These are phyloP conservation scores for Sitobion miscanthi DNA, from an alignment of 1,140 invertebrate species.

Conservation along the genomic window DNA sequence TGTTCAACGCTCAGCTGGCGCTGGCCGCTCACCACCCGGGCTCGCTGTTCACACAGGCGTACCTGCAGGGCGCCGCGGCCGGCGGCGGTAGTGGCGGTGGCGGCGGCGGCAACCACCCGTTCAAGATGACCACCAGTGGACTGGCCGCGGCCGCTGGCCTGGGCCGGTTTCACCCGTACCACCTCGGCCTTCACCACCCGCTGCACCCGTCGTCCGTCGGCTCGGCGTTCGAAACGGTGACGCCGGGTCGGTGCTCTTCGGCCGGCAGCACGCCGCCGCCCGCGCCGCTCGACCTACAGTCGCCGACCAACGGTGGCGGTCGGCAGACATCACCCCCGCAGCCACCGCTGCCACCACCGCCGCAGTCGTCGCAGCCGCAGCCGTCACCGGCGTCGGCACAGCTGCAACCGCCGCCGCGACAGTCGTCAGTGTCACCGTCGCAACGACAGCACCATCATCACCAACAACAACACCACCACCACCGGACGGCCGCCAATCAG, in stretches of 20 bases:
- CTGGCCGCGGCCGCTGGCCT: conserved; percentile 62
- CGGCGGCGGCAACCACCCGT: conserved; percentile 65
- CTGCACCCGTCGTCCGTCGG: conserved; percentile 68
- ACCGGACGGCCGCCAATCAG: conserved; percentile 33
- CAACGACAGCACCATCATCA: conserved; percentile 55
- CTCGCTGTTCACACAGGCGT: conserved; percentile 71
- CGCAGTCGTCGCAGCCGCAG: conserved; percentile 60
- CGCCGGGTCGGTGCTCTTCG: conserved; percentile 66
- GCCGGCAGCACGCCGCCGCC: conserved; percentile 60
- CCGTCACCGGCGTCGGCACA: conserved; percentile 65
- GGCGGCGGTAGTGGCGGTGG: conserved; percentile 61
- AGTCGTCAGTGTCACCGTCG: conserved; percentile 63
- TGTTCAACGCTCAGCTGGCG: conserved; percentile 82
- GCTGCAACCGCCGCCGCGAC: conserved; percentile 46
- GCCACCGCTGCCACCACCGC: background rate
- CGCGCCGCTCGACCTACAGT: conserved; percentile 56
- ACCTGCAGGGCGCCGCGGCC: conserved; percentile 65
- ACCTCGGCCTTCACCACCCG: conserved; percentile 38
- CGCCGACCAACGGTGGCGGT: conserved; percentile 49
- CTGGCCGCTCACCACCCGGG: conserved; percentile 78
- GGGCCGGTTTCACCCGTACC: conserved; percentile 62
- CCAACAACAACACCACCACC: conserved; percentile 46
- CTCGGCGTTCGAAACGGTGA: conserved; percentile 85
- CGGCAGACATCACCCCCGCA: conserved; percentile 46
- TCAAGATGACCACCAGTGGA: conserved; percentile 61